Evolutionary conservation across 2,797 vertebrate species (phyloP).

Genomic region (Pseudochromis fuscus): DNA sequence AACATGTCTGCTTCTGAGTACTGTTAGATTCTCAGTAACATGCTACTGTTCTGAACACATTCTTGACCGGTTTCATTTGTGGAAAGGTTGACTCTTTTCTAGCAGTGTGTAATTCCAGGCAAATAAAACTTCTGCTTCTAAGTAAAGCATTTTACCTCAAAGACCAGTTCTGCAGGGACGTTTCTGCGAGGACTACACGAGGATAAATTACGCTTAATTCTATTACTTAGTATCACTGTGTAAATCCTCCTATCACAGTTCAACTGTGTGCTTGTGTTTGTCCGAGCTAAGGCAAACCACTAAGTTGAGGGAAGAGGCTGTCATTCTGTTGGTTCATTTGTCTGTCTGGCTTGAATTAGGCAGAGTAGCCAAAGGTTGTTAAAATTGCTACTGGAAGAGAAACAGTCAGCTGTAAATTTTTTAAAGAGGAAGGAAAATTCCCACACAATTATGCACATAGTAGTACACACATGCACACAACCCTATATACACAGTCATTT

Average conservation of each 20-base stretch:
- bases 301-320: conserved; percentile 37
- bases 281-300: conserved; percentile 29
- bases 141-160: conserved; percentile 39
- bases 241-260: conserved; percentile 12
- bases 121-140: conserved; percentile 51
- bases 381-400: conserved; percentile 85
- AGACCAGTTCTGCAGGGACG: conserved; percentile 30
- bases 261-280: conserved; percentile 25
- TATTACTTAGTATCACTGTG: conserved; percentile 19
- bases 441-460: conserved; percentile 63
- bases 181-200: conserved; percentile 38
- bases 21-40: conserved; percentile 48
- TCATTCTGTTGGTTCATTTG: conserved; percentile 48
- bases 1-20: conserved; percentile 44
- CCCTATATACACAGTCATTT: conserved; percentile 7
- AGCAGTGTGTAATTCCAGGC: conserved; percentile 29
- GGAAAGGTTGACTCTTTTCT: conserved; percentile 24
- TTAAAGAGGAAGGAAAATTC: conserved; percentile 78
- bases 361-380: conserved; percentile 83
- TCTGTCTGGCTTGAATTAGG: conserved; percentile 87
- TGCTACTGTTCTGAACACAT: conserved; percentile 25
- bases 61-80: conserved; percentile 22
- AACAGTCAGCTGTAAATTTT: conserved; percentile 85
- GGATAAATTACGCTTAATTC: conserved; percentile 48
- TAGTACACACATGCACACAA: conserved; percentile 27